Base-by-base conservation (phyloP, 2,797 vertebrate species). In the Diceros bicornis region DNA sequence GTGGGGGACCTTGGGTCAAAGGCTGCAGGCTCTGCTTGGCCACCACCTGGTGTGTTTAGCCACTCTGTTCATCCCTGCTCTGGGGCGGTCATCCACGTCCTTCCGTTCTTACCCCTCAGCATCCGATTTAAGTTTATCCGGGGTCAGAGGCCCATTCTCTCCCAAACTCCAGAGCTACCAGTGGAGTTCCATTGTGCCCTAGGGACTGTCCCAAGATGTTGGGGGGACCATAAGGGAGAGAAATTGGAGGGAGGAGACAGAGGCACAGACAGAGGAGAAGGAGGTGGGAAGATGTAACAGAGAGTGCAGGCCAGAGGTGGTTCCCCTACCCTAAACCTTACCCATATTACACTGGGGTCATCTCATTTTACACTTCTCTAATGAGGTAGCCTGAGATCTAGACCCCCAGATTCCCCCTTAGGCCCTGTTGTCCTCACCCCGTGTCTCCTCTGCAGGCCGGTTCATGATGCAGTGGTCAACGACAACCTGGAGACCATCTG, bases 401-500 rank as follows among this genome's bases (percentile, higher is more conserved):
- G 62, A 92, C 17, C 50, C 13, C 72, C 50, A 7, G 16, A 21
- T 68, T 96, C 34, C 59, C 47, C 50, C 34, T 78, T 79, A 64
- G 66, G n/a, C 32, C 44, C 32, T 88, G 32, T n/a, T 41, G 3
- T 82, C 52, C 94, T 96, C 37, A 97, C 89, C 55, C 89, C 77
- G 20, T 90, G 14, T 97, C 68, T 68, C 68, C 37, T 97, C 86
- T 0, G 8, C 98, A 99, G 99, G 96, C 99, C 99, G 9, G 99
- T 99, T 98, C 99, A 99, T 1, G 99, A 99, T 2, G 99, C 99
- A 0, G 99, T 99, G 79, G 99, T 99, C 0, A 99, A 99, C 6
- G 99, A 99, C 98, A 99, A 99, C 99, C 98, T 99, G 85, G 99
- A 99, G 27, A 99, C 99, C 57, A 99, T 99, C 93, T 99, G 99